Conservation (phyloP, 2,113 vertebrate genomes). For the Prionailurus viverrinus region DNA sequence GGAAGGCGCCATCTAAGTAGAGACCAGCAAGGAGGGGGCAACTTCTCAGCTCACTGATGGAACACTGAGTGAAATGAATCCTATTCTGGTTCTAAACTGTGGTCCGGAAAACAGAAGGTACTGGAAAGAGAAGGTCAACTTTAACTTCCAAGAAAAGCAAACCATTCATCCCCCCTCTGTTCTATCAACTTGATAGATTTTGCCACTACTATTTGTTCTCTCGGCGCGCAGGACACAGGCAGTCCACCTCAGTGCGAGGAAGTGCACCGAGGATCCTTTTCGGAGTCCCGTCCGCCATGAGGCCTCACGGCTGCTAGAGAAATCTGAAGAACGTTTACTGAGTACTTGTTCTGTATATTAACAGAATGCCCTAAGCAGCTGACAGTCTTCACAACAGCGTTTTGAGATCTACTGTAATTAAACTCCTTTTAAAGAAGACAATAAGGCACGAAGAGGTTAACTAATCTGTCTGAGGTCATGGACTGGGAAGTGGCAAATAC, state of each 20-base stretch:
- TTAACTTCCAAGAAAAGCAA: constrained; percentile 41
- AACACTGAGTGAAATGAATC: background rate
- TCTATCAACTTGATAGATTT: background rate
- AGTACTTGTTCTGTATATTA: background rate
- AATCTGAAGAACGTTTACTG: background rate
- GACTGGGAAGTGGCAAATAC: background rate
- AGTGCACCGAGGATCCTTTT: background rate
- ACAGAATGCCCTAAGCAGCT: background rate
- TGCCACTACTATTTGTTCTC: background rate
- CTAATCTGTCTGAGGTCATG: background rate
- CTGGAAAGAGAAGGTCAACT: background rate
- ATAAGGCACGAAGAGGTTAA: background rate
- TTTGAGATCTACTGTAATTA: background rate
- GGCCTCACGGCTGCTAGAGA: background rate
- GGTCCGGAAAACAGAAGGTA: background rate
- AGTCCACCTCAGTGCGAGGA: background rate
- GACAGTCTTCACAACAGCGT: background rate
- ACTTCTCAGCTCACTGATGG: background rate
- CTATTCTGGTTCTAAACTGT: background rate
- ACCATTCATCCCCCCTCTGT: background rate
- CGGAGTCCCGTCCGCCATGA: background rate
- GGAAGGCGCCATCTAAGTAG: background rate
- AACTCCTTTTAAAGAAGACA: constrained; percentile 8
- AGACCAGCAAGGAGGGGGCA: background rate
- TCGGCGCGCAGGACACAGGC: background rate